A percentile compares a stretch with the other conserved stretches of the same genome.
These are phyloP conservation scores for Mycteria americana DNA, from an alignment of 2,797 vertebrate species.

Conservation along the genomic window DNA sequence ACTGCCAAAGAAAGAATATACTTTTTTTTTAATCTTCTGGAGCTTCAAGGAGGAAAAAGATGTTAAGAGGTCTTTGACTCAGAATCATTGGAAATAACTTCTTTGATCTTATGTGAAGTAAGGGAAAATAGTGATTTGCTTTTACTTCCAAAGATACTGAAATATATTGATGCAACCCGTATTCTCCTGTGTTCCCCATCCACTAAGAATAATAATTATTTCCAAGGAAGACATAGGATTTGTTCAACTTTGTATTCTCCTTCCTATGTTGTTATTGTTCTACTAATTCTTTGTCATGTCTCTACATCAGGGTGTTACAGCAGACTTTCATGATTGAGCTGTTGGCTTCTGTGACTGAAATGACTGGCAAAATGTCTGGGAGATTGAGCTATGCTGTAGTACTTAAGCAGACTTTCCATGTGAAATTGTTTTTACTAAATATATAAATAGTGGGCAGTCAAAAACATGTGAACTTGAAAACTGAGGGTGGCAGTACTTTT, in stretches of 20 bases:
- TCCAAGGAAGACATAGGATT: neutral
- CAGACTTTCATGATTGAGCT: neutral
- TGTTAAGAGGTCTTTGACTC: neutral
- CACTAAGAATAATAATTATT: neutral
- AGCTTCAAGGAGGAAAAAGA: neutral
- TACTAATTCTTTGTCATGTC: neutral
- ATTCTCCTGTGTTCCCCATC: neutral
- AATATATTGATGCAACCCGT: neutral
- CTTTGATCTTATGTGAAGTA: neutral
- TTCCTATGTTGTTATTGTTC: neutral
- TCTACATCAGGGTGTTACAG: neutral
- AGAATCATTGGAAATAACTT: neutral
- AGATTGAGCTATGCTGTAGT: neutral
- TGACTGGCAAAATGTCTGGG: neutral
- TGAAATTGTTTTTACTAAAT: neutral
- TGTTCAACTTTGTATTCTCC: neutral
- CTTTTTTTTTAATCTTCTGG: neutral
- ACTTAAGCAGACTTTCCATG: neutral
- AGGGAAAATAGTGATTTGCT: neutral
- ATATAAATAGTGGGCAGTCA: neutral
- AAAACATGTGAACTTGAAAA: neutral
- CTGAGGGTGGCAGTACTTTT: neutral
- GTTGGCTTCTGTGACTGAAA: neutral
- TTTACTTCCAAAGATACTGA: neutral
- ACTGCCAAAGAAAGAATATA: neutral